Conservation (phyloP, 2,888 invertebrate species). For the Parnassius orleans region DNA sequence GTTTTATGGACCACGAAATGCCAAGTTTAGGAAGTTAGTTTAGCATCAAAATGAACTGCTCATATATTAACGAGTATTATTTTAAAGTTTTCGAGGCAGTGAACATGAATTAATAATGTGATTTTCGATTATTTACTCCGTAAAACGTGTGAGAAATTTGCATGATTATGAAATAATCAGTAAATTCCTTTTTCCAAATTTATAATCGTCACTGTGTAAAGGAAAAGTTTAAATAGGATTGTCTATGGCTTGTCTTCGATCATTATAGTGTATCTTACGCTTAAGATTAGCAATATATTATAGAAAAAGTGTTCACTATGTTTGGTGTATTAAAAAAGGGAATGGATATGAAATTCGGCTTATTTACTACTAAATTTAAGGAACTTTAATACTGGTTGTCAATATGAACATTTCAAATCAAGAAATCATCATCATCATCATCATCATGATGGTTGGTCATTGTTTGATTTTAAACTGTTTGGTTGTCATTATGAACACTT, state of each 20-base stretch:
- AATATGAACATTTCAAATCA: constrained; percentile 5
- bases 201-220: constrained; percentile 55
- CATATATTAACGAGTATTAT: neutral
- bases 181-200: constrained; percentile 32
- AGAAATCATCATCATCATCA: neutral
- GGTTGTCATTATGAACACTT: too few relatives aligned
- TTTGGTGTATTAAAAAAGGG: constrained; percentile 28
- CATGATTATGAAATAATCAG: constrained; percentile 13
- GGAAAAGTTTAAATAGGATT: constrained; percentile 44
- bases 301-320: constrained; percentile 58
- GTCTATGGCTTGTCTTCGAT: constrained; percentile 53
- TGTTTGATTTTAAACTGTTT: too few relatives aligned
- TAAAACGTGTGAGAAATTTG: constrained; percentile 9
- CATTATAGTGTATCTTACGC: constrained; percentile 46
- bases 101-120: constrained; percentile 10
- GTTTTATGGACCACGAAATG: constrained; percentile 61
- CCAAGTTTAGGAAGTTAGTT: constrained; percentile 54
- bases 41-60: constrained; percentile 14
- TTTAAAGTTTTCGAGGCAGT: constrained; percentile 3
- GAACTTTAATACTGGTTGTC: constrained; percentile 17
- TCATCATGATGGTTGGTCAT: too few relatives aligned
- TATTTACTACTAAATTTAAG: constrained; percentile 10
- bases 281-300: constrained; percentile 59
- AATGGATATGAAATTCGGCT: constrained; percentile 13
- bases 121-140: constrained; percentile 7